Conservation (phyloP, 1,140 invertebrate genomes). For the Drosophila punjabiensis region DNA sequence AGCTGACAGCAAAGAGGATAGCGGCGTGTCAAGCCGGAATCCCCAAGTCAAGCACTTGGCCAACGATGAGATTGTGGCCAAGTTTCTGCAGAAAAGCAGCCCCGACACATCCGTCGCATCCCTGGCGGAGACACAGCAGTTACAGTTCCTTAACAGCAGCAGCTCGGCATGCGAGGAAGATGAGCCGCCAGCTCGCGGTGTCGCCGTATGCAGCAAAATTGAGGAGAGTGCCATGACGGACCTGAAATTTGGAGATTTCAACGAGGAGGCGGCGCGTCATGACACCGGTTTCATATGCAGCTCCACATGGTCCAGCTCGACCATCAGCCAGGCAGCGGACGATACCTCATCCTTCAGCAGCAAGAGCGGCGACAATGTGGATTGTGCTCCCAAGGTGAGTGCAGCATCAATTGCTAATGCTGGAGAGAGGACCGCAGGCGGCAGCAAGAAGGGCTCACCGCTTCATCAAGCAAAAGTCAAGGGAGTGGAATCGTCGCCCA, state of each 20-base stretch:
- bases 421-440: not conserved
- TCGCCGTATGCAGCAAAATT: conserved; percentile 1
- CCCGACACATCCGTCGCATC: conserved; percentile 24
- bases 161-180: conserved; percentile 76
- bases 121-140: conserved; percentile 38
- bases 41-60: conserved; percentile 47
- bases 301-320: conserved; percentile 70
- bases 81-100: conserved; percentile 56
- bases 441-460: conserved; percentile 55
- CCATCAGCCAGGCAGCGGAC: conserved; percentile 42
- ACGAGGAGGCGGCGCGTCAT: conserved; percentile 47
- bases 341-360: conserved; percentile 18
- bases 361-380: conserved; percentile 55
- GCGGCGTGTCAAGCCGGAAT: conserved; percentile 1
- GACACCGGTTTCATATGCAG: conserved; percentile 62
- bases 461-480: conserved; percentile 13
- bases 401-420: not conserved
- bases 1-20: conserved; percentile 46
- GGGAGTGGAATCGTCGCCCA: not conserved
- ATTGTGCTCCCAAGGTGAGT: conserved; percentile 43
- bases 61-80: conserved; percentile 72
- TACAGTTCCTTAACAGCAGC: conserved; percentile 77
- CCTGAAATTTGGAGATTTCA: conserved; percentile 74
- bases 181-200: conserved; percentile 18
- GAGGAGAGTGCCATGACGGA: conserved; percentile 45